Evolutionary conservation across 2,797 vertebrate species (phyloP).

Genomic region (Okamejei kenojei): DNA sequence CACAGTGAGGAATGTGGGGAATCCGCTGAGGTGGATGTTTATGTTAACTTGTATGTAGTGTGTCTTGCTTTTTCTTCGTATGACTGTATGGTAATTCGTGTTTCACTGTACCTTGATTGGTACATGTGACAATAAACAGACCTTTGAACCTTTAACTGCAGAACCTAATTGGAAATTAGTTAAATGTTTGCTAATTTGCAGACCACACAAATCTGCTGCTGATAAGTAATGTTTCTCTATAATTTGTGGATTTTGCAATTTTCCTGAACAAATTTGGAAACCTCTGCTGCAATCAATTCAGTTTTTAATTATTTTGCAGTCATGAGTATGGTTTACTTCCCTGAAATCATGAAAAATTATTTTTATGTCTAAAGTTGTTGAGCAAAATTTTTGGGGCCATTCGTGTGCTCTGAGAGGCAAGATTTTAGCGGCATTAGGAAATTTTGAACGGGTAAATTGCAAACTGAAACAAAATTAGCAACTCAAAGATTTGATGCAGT

Average conservation of each 20-base stretch:
- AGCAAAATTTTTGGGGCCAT: neutral
- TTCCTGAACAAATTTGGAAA: neutral
- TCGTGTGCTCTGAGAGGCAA: neutral
- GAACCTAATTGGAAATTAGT: neutral
- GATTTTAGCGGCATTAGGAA: neutral
- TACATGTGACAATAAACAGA: too few relatives aligned
- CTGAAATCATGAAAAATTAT: neutral
- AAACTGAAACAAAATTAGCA: neutral
- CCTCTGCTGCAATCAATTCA: neutral
- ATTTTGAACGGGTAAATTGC: neutral
- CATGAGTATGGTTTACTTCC: neutral
- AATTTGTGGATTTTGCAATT: neutral
- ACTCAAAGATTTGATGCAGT: neutral
- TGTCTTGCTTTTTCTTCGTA: too few relatives aligned
- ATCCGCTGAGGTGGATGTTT: too few relatives aligned
- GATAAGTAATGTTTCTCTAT: too few relatives aligned
- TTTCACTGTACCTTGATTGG: too few relatives aligned
- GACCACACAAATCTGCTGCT: neutral
- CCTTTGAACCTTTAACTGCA: too few relatives aligned
- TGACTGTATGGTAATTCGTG: too few relatives aligned
- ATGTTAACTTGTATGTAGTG: too few relatives aligned
- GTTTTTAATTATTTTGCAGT: neutral
- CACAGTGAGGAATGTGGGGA: too few relatives aligned
- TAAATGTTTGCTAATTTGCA: neutral
- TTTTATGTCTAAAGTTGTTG: neutral